A percentile compares a stretch with the other conserved stretches of the same genome.
Evolutionary conservation across 2,888 invertebrate genomes (phyloP).

Genomic region (Halictus quadricinctus): DNA sequence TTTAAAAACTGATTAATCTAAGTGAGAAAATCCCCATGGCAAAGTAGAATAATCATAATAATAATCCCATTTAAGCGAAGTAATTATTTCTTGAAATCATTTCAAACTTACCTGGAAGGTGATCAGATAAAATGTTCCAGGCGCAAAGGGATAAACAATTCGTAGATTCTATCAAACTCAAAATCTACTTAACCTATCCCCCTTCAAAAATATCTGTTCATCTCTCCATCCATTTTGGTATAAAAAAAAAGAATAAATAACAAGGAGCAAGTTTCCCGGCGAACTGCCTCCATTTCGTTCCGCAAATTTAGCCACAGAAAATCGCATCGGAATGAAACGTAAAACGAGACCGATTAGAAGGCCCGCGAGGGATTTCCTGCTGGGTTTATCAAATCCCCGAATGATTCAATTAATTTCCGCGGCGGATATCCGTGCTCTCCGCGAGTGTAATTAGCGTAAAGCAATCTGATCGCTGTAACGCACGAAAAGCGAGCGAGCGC

Average conservation of each 20-base stretch:
- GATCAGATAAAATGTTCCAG: not conserved
- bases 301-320: not conserved
- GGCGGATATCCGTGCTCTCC: not conserved
- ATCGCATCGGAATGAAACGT: not conserved
- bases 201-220: not conserved
- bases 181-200: not conserved
- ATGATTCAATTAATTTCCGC: slow-evolving; percentile 17
- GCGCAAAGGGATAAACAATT: not conserved
- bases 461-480: slow-evolving; percentile 30
- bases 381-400: slow-evolving; percentile 9
- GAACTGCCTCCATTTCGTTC: too few species aligned
- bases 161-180: not conserved
- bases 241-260: not conserved
- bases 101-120: too few species aligned
- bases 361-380: not conserved
- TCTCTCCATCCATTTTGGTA: not conserved
- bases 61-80: not conserved
- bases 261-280: not conserved
- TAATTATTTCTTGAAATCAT: not conserved
- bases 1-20: too few species aligned
- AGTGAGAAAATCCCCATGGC: too few species aligned
- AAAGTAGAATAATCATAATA: too few species aligned
- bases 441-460: slow-evolving; percentile 1
- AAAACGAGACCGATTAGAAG: not conserved
- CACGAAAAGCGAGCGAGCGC: slow-evolving; percentile 32